Conservation (phyloP, 2,113 vertebrate genomes). For the Perccottus glenii region DNA sequence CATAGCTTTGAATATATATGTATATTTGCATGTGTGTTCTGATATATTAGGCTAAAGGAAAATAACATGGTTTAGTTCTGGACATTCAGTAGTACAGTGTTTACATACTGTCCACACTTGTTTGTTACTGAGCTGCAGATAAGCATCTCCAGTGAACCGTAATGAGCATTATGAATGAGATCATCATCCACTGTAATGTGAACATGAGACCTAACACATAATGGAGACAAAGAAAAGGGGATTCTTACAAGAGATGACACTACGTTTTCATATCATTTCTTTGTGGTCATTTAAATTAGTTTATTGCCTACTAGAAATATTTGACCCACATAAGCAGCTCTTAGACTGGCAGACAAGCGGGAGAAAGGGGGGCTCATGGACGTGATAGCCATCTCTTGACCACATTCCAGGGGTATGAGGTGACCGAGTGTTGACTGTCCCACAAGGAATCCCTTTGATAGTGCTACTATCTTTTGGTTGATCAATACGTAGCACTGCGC, state of each 20-base stretch:
- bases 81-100: conserved; percentile 22
- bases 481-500: conserved; percentile 70
- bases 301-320: conserved; percentile 57
- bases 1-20: too few species aligned
- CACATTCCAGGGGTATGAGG: conserved; percentile 77
- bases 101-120: conserved; percentile 34
- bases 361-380: conserved; percentile 22
- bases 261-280: conserved; percentile 18
- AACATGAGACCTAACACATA: conserved; percentile 37
- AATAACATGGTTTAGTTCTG: not conserved
- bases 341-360: conserved; percentile 11
- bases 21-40: not conserved
- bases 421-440: conserved; percentile 68
- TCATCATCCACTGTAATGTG: conserved; percentile 54
- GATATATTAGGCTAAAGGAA: not conserved
- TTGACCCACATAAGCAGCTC: conserved; percentile 44
- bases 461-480: conserved; percentile 63
- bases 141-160: conserved; percentile 53
- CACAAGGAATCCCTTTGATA: conserved; percentile 78
- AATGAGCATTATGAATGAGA: conserved; percentile 66
- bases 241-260: too few species aligned
- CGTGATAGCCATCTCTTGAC: conserved; percentile 38
- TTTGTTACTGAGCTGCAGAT: conserved; percentile 38
- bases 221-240: conserved; percentile 8
- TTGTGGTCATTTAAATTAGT: conserved; percentile 62